Conservation (phyloP, 2,888 invertebrate species). For the Eupithecia inturbata region DNA sequence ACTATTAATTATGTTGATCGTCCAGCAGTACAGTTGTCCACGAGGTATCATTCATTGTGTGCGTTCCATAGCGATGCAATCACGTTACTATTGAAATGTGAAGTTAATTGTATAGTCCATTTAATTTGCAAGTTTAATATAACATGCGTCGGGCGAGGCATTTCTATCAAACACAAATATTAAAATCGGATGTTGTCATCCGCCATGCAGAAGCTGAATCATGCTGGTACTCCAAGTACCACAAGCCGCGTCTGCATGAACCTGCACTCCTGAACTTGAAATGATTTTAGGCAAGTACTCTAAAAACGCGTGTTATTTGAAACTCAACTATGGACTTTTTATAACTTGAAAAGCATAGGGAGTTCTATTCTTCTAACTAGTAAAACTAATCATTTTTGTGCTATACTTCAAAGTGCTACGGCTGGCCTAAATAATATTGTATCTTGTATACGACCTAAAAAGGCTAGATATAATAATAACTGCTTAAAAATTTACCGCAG, state of each 20-base stretch:
- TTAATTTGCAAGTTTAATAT: slow-evolving; percentile 58
- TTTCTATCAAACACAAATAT: slow-evolving; percentile 80
- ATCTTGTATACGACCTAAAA: slow-evolving; percentile 11
- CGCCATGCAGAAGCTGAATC: slow-evolving; percentile 83
- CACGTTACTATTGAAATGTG: slow-evolving; percentile 55
- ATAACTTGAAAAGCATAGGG: slow-evolving; percentile 40
- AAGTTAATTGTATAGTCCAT: slow-evolving; percentile 59
- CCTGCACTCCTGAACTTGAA: slow-evolving; percentile 47
- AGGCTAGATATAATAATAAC: slow-evolving; percentile 12
- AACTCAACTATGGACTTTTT: slow-evolving; percentile 32
- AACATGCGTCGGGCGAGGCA: slow-evolving; percentile 83
- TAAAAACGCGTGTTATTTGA: slow-evolving; percentile 27
- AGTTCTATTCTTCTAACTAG: slow-evolving; percentile 34
- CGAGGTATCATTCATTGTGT: slow-evolving; percentile 61
- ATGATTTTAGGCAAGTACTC: slow-evolving; percentile 20
- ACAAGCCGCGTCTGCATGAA: slow-evolving; percentile 73
- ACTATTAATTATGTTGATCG: slow-evolving; percentile 59
- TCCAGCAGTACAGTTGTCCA: slow-evolving; percentile 59
- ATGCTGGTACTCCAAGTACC: slow-evolving; percentile 75
- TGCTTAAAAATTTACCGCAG: slow-evolving; percentile 14
- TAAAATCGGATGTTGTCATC: slow-evolving; percentile 78
- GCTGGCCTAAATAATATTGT: slow-evolving; percentile 19
- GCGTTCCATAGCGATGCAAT: slow-evolving; percentile 68
- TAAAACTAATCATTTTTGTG: slow-evolving; percentile 29
- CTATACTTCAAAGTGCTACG: slow-evolving; percentile 24